Percentiles rank a stretch among this genome's conserved stretches.
These are phyloP conservation scores for Drosophila silvestris DNA, from an alignment of 2,888 invertebrate species.

Conservation along the genomic window DNA sequence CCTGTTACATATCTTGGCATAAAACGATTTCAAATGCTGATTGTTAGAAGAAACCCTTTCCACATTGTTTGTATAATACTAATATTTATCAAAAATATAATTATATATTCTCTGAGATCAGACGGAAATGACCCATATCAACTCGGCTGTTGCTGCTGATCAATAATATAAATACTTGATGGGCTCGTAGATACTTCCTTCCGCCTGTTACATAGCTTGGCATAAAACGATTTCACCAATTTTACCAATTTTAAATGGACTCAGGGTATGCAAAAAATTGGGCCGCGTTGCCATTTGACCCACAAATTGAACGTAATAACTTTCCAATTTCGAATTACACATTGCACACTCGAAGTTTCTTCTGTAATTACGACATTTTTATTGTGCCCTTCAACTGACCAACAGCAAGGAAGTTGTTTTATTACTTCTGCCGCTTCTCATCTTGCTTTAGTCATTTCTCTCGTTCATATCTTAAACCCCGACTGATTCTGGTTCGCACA, in stretches of 20 bases:
- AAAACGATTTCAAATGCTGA: too few species aligned
- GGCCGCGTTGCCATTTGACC: conserved; percentile 67
- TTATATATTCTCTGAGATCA: too few species aligned
- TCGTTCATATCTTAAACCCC: conserved; percentile 19
- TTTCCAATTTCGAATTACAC: conserved; percentile 51
- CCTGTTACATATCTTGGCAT: background rate
- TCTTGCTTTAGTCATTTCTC: conserved; percentile 15
- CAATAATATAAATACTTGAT: background rate
- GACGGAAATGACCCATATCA: too few species aligned
- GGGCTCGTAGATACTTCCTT: background rate
- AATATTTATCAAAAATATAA: too few species aligned
- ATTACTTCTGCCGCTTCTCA: background rate
- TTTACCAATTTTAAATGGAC: background rate
- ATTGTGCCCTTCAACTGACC: conserved; percentile 54
- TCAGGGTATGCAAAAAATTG: background rate
- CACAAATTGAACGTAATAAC: conserved; percentile 79
- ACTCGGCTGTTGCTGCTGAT: background rate
- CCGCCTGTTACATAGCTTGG: background rate
- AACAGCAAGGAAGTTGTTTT: background rate
- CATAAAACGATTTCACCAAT: background rate
- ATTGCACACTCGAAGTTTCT: conserved; percentile 52
- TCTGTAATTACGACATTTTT: conserved; percentile 54
- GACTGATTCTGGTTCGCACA: conserved; percentile 54
- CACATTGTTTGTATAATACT: too few species aligned
- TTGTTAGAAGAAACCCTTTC: too few species aligned